A percentile compares a stretch with the other conserved stretches of the same genome.
phyloP scores from a whole-genome alignment of 2,113 vertebrate species.

The Malurus alboscapulatus region DNA sequence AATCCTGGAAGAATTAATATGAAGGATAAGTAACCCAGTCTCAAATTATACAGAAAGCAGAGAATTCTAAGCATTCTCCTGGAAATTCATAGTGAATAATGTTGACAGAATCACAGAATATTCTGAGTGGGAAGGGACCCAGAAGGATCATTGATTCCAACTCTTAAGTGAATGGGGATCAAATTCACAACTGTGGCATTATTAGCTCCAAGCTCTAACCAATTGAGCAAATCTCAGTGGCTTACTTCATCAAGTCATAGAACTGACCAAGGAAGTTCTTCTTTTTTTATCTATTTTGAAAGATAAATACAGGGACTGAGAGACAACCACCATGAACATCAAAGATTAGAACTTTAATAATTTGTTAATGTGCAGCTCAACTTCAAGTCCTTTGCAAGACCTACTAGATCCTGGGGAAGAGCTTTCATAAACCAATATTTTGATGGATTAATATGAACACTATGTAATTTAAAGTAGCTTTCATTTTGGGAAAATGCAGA shows the following conservation, averaged over 20 bases:
- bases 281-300: neutral
- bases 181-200: neutral
- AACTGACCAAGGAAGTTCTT: neutral
- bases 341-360: neutral
- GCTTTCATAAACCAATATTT: neutral
- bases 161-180: rapidly evolving
- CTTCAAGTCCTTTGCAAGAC: neutral
- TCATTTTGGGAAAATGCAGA: neutral
- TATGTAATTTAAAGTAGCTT: neutral
- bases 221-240: neutral
- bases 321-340: neutral
- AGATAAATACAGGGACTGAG: neutral
- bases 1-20: neutral
- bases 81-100: neutral
- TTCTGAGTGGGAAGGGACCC: too few species aligned
- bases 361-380: neutral
- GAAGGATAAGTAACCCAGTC: neutral
- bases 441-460: neutral
- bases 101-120: neutral
- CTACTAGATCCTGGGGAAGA: neutral
- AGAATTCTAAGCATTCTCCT: neutral
- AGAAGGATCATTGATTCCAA: neutral
- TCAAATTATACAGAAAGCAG: neutral
- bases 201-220: neutral
- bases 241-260: neutral